These are phyloP conservation scores for Quiscalus mexicanus DNA, from an alignment of 2,113 vertebrate species.

Conservation along the genomic window DNA sequence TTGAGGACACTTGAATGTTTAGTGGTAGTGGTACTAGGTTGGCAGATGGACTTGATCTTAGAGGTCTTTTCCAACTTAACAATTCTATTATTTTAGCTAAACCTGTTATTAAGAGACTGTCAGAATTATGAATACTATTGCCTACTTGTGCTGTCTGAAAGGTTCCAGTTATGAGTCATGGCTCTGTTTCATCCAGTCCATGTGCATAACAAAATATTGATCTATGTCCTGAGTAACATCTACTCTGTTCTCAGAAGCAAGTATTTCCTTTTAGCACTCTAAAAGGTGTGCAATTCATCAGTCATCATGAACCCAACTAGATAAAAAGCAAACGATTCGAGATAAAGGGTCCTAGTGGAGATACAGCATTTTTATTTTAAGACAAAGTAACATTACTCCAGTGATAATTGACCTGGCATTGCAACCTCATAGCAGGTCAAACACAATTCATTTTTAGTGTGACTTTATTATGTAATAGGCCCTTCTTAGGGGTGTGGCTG, in stretches of 20 bases:
- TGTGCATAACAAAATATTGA: background rate
- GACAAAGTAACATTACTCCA: background rate
- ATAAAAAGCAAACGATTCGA: background rate
- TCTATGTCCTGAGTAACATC: background rate
- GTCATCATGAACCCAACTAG: background rate
- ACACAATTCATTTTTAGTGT: background rate
- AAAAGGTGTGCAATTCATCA: background rate
- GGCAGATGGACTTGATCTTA: background rate
- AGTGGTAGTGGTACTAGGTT: background rate
- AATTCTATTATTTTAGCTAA: background rate
- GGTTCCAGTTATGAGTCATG: background rate
- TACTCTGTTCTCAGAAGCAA: background rate
- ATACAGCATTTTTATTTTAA: background rate
- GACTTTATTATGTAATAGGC: background rate
- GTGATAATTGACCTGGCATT: background rate
- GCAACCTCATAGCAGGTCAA: background rate
- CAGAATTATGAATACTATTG: background rate
- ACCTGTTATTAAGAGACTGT: background rate
- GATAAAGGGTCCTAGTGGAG: background rate
- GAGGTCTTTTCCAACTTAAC: background rate
- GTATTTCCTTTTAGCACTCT: background rate
- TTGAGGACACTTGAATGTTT: background rate
- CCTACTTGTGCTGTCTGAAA: background rate
- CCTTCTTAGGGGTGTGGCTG: background rate
- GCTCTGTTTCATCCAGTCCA: background rate